These are phyloP conservation scores for Eidolon helvum DNA, from an alignment of 2,113 vertebrate genomes.

Conservation along the genomic window DNA sequence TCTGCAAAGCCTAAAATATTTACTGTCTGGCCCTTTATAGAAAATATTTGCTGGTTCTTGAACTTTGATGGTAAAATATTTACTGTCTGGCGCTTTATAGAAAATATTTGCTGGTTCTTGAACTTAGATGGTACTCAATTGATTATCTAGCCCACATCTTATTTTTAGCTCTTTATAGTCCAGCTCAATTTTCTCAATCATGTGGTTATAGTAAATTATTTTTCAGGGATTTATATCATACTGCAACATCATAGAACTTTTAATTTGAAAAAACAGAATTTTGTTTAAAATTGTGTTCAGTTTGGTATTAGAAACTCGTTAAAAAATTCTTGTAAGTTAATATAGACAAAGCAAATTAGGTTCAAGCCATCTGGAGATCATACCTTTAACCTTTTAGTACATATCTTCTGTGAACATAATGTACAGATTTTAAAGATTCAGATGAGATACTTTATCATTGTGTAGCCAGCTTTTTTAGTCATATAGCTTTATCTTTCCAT, in stretches of 20 bases:
- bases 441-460: not conserved
- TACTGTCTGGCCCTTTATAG: too few species aligned
- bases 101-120: not conserved
- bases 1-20: not conserved
- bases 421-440: not conserved
- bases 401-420: not conserved
- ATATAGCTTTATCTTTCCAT: not conserved
- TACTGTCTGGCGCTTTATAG: too few species aligned
- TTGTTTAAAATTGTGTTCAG: constrained; percentile 25
- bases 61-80: not conserved
- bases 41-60: not conserved
- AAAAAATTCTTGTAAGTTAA: constrained; percentile 7
- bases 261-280: not conserved
- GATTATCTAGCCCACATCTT: not conserved
- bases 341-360: not conserved
- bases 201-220: not conserved
- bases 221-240: constrained; percentile 32
- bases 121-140: not conserved
- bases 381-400: not conserved
- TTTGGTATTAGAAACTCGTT: constrained; percentile 8
- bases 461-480: not conserved
- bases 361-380: not conserved
- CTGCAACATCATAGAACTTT: not conserved
- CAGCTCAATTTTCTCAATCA: not conserved
- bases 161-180: constrained; percentile 5